Conservation (phyloP, 2,797 vertebrate species). For the Eulemur mongoz region DNA sequence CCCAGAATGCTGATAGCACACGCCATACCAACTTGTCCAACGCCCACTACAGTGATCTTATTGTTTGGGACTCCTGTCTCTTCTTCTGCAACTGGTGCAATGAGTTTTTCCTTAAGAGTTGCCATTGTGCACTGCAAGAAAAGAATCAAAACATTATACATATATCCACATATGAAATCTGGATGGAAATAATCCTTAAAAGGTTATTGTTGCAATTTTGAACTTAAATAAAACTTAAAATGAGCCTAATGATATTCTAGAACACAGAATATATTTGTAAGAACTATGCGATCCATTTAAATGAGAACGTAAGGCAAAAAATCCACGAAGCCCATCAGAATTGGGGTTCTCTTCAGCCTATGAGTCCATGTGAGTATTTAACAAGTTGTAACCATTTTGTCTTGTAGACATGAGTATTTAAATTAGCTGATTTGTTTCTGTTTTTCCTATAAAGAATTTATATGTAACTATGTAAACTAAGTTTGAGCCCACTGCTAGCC, state of each 20-base stretch:
- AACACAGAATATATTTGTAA: neutral
- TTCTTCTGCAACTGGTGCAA: conserved; percentile 84
- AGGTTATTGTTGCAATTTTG: neutral
- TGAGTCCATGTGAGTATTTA: neutral
- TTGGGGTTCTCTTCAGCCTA: neutral
- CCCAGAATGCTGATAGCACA: conserved; percentile 94
- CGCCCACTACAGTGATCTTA: conserved; percentile 96
- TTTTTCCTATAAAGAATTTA: neutral
- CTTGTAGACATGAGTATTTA: neutral
- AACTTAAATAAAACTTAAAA: neutral
- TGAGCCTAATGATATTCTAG: neutral
- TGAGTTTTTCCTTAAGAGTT: conserved; percentile 92
- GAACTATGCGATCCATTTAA: neutral
- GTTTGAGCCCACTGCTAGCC: neutral
- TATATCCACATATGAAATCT: neutral
- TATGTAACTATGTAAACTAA: neutral
- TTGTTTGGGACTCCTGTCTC: conserved; percentile 86
- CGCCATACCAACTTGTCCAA: conserved; percentile 98
- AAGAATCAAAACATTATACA: neutral
- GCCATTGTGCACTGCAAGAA: conserved; percentile 88
- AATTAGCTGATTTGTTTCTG: neutral
- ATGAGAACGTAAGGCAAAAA: neutral
- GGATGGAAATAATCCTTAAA: neutral
- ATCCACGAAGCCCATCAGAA: neutral
- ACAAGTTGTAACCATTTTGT: neutral